Percentiles rank a stretch among this genome's conserved stretches.
These are phyloP conservation scores for Hymenochirus boettgeri DNA, from an alignment of 2,113 vertebrate genomes.

Conservation along the genomic window DNA sequence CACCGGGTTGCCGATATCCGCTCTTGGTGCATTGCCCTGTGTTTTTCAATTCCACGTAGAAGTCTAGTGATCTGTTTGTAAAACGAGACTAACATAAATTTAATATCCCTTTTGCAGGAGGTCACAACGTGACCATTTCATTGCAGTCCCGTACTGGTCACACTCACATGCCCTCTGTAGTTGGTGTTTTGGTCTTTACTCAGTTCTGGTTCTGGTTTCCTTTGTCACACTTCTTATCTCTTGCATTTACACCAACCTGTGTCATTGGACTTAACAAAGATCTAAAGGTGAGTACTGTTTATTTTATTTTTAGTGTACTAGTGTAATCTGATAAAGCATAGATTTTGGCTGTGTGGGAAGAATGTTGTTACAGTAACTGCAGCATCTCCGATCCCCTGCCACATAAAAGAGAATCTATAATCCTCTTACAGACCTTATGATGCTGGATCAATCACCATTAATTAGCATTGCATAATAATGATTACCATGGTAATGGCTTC, in stretches of 20 bases:
- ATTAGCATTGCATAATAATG: constrained; percentile 30
- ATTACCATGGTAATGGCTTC: constrained; percentile 17
- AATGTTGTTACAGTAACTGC: constrained; percentile 24
- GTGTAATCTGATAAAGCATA: not conserved
- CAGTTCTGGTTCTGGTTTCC: constrained; percentile 99
- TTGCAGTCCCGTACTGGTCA: constrained; percentile 96
- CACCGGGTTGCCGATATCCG: no score
- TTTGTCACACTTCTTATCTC: constrained; percentile 89
- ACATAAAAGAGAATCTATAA: constrained; percentile 38
- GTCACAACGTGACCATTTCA: constrained; percentile 94
- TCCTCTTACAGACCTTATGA: constrained; percentile 44
- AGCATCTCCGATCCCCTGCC: constrained; percentile 30
- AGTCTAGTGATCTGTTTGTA: not conserved
- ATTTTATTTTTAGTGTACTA: no score
- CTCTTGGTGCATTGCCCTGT: no score
- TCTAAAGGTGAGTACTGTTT: constrained; percentile 81
- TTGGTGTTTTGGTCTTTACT: constrained; percentile 95
- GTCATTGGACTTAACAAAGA: constrained; percentile 98
- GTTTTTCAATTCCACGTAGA: not conserved
- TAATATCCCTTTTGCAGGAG: constrained; percentile 65
- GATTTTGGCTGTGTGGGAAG: not conserved
- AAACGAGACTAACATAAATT: no score
- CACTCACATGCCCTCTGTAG: constrained; percentile 96
- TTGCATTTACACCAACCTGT: constrained; percentile 95
- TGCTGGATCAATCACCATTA: constrained; percentile 29